Evolutionary conservation across 2,888 invertebrate species (phyloP), one percentile per base, ranked within the genome.

Genomic region (Carabus problematicus): DNA sequence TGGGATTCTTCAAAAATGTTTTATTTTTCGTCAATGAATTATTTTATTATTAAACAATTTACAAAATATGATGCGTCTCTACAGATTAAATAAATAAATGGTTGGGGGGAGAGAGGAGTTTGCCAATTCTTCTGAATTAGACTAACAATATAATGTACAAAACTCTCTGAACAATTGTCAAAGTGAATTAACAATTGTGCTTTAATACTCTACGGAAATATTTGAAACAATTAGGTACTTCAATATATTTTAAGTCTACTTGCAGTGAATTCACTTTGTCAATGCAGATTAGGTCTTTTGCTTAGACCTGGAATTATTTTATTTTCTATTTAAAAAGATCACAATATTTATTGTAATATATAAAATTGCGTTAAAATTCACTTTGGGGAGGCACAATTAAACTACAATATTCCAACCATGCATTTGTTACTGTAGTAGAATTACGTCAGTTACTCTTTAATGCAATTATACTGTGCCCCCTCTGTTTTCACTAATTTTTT

Each of bases 41-140:
- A n/a, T n/a, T n/a, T 42, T 45, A 42, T 54, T 63, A n/a, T 63
- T 66, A 66, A 66, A 66, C 59, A 59, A 66, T 49, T 66, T 66
- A 66, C 29, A 66, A 66, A 66, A 59, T 56, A 64, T 43, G 42
- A 55, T 45, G 39, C 58, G 58, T 66, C 19, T 58, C 66, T 66
- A 66, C 59, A 66, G 52, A 18, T 19, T 11, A 19, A 19, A 52
- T 52, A 52, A 52, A 52, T 16, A 49, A 18, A 18, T 52, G 19
- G n/a, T n/a, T n/a, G n/a, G n/a, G n/a, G n/a, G n/a, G n/a, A n/a
- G n/a, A n/a, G n/a, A n/a, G n/a, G n/a, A n/a, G n/a, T n/a, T n/a
- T n/a, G n/a, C n/a, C n/a, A n/a, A n/a, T n/a, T n/a, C n/a, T n/a
- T n/a, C n/a, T n/a, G n/a, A n/a, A n/a, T n/a, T n/a, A n/a, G n/a